Base-by-base conservation (phyloP, 2,113 vertebrate genomes). In the Lasiurus cinereus region DNA sequence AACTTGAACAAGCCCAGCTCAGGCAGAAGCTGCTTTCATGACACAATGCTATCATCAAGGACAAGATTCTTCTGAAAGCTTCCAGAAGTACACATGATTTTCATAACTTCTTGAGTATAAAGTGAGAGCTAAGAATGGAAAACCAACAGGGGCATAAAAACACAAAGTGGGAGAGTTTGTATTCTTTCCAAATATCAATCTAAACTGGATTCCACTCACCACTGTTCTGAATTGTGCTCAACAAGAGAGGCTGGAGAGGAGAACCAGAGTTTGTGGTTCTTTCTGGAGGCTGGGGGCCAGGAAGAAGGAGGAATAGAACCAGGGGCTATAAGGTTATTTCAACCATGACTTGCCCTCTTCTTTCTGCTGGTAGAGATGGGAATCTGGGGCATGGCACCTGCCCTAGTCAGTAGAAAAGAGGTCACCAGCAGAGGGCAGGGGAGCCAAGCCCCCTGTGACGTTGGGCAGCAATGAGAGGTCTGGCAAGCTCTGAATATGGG, bases 401-500 rank as follows among this genome's bases (percentile, higher is more conserved):
- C 74, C 86, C 99, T 99, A 99, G 98, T 99, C 99, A 59, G 99
- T 99, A 83, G 99, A 99, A 97, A 99, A 99, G 62, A 99, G 99
- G 98, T 99, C 99, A 79, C 99, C 99, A 8, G 99, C 99, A 29
- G 99, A 99, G 0, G 99, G 99, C 56, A 99, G 98, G 5, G 99
- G 99, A 4, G 99, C 99, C 97, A 99, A 98, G 78, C 99, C 99
- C 19, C 99, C 99, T 0, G 99, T 99, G 73, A 99, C 99, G 0
- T 99, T 99, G 96, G 99, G 99, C 91, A 99, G 98, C 92, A 99
- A 98, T 0, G 99, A 99, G 48, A 99, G 99, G 96, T 99, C 99
- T 0, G 99, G 99, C 73, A 99, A 99, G 97, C 99, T 99, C 99
- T 99, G 99, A 98, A 99, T 99, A 97, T 99, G 99, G 31, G 99